phyloP scores from a whole-genome alignment of 1,140 invertebrate genomes.

The Hypothenemus hampei region DNA sequence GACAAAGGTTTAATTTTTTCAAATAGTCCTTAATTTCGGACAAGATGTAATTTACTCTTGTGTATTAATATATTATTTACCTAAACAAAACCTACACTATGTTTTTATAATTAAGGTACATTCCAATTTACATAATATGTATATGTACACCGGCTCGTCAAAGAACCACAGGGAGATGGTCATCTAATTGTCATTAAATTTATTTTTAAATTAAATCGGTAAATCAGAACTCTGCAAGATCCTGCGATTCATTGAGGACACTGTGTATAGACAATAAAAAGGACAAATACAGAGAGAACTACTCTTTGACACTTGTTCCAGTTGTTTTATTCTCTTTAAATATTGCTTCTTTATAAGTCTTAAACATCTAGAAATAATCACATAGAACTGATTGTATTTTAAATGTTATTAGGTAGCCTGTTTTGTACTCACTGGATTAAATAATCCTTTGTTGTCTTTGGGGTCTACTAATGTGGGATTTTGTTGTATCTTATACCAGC shows the following conservation, averaged over 20 bases:
- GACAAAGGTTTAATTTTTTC: constrained; percentile 48
- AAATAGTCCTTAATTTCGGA: constrained; percentile 18
- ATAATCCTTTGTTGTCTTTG: constrained; percentile 47
- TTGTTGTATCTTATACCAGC: constrained; percentile 51
- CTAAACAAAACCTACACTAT: neutral
- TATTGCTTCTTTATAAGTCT: too few relatives aligned
- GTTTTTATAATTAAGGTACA: neutral
- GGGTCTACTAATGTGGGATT: constrained; percentile 47
- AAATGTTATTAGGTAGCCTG: too few relatives aligned
- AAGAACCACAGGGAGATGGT: neutral
- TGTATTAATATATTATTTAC: neutral
- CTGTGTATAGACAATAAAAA: too few relatives aligned
- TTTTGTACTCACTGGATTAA: too few relatives aligned
- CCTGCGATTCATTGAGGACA: too few relatives aligned
- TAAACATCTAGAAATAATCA: too few relatives aligned
- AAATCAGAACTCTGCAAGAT: too few relatives aligned
- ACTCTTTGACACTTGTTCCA: too few relatives aligned
- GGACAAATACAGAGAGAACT: too few relatives aligned
- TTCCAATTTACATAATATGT: neutral
- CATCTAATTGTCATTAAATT: neutral
- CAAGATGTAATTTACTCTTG: neutral
- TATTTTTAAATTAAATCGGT: neutral
- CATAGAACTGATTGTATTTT: too few relatives aligned
- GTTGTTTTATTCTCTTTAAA: too few relatives aligned
- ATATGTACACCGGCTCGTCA: neutral